These are phyloP conservation scores for Arenaria interpres DNA, from an alignment of 2,113 vertebrate species.

Conservation along the genomic window DNA sequence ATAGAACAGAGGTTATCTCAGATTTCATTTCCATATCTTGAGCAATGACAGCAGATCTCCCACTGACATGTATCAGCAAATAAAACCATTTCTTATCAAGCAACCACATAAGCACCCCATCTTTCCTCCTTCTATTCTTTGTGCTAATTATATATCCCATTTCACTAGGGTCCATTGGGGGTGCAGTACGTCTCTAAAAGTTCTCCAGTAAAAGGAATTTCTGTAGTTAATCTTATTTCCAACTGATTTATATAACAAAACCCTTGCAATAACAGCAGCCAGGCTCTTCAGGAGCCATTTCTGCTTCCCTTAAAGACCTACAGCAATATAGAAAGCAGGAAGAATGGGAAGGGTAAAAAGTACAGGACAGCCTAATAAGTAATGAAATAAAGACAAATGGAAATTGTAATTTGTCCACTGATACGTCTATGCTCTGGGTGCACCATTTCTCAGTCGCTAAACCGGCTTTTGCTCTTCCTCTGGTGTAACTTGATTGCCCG, in stretches of 20 bases:
- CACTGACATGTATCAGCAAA: not conserved
- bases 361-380: not conserved
- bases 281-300: not conserved
- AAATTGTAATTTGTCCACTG: not conserved
- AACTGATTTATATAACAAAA: not conserved
- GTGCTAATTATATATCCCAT: not conserved
- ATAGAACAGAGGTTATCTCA: conserved; percentile 30
- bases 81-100: conserved; percentile 2
- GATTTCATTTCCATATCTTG: conserved; percentile 18
- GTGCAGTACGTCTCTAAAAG: not conserved
- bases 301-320: not conserved
- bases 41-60: conserved; percentile 9
- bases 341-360: not conserved
- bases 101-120: not conserved
- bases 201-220: not conserved
- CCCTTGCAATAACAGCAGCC: not conserved
- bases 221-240: not conserved
- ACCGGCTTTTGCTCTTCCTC: not conserved
- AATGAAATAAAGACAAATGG: not conserved
- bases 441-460: not conserved
- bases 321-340: not conserved
- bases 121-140: not conserved
- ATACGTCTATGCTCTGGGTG: not conserved
- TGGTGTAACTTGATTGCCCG: not conserved
- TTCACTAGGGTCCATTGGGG: not conserved